Evolutionary conservation across 2,797 vertebrate species (phyloP), one percentile per base, ranked within the genome.

Genomic region (Tangara arthus): DNA sequence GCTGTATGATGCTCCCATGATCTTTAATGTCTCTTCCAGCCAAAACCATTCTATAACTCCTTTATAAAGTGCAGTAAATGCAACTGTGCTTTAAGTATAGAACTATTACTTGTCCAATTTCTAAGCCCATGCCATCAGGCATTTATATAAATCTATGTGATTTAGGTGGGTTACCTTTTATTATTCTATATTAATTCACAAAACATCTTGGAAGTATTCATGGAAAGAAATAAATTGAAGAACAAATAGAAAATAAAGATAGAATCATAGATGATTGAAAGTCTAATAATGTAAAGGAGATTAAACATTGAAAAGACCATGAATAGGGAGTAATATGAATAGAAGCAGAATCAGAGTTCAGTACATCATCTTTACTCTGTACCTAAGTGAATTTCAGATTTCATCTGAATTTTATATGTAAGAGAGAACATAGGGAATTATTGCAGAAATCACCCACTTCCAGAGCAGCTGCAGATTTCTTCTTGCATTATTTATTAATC

Each of bases 401-500:
- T 93, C 90, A 72, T 80, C 57, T 93, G 61, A 71, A 30, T 92
- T 91, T 71, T 72, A 35, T 77, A 64, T 78, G 49, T 82, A 78
- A 91, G 78, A 84, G 42, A 85, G 34, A 82, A 80, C 27, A 81
- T 10, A 52, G 22, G 72, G 81, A 89, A 90, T 93, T 93, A 70
- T 41, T 70, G 46, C 3, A 65, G 89, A 90, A 94, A 77, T 79
- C 61, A 66, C 21, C 17, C 24, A 63, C 24, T 87, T 93, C 52
- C 73, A 93, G 32, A 89, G 17, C 56, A 91, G 73, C 53, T 92
- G 72, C 69, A 88, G 37, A 81, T 86, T 82, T 50, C 70, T 61
- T 85, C 39, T 87, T 95, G 30, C 22, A 87, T 59, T 80, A 80
- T 95, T 94, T 96, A 94, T 90, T 93, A 93, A 92, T 88, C 23